Base-by-base conservation (phyloP, 2,888 invertebrate species). In the Adelphocoris suturalis region DNA sequence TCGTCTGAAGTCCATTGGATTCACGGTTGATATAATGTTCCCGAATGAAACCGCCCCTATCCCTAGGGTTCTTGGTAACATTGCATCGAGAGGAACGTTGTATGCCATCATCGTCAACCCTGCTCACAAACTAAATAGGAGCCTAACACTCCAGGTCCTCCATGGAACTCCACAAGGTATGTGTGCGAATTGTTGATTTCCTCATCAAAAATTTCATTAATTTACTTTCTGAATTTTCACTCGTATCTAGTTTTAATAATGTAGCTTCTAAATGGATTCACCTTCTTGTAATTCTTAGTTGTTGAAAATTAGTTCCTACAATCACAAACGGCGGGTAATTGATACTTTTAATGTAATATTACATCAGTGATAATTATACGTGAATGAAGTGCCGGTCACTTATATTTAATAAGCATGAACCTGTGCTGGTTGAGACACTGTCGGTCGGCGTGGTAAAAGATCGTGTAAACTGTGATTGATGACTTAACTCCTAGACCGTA, bases 1-100 rank as follows among this genome's bases (percentile, higher is more conserved):
- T 61, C 95, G 97, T 16, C 94, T 98, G 89, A 97, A 97, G 93
- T 95, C 95, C 75, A 93, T 97, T 7, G 97, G 97, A 0, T 94
- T 98, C 87, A 96, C 96, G 4, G 98, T 98, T 0, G 98, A 98
- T 93, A 94, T 98, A 0, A 94, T 98, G n/a, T 98, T 97, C 93
- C 98, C 98, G 0, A 97, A 98, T 93, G 98, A 97, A 93, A 97
- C 98, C 92, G 97, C 97, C 0, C 96, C 97, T 0, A 95, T 98
- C 14, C 95, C 95, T 7, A 94, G 96, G 92, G 96, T 98, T 28
- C 94, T 98, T 47, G 97, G 97, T 12, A 98, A 98, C 93, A 97
- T 98, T 90, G 96, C 97, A 0, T 96, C 96, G 7, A 95, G 97
- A n/a, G 98, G 98, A 11, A 97, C 97, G 92, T 95, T 98, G 0